Evolutionary conservation across 2,797 vertebrate genomes (phyloP), one percentile per base, ranked within the genome.

Genomic region (Anableps anableps): DNA sequence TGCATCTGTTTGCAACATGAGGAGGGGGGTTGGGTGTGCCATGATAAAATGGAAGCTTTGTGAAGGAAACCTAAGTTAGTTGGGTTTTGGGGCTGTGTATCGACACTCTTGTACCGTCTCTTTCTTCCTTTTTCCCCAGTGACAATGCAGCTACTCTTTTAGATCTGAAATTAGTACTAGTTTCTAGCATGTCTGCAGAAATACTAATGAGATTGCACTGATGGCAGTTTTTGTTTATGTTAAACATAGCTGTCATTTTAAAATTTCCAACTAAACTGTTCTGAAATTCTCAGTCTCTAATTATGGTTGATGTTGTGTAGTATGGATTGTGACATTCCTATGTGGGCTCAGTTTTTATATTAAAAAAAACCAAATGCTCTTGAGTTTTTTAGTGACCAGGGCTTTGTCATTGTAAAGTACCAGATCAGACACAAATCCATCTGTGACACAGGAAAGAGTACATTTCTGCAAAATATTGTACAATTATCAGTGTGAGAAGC

Each of bases 31-130:
- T 88, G 81, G 88, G 89, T 80, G 58, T 83, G 75, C 74, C 51
- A 51, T 47, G 84, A 76, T 88, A 88, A 92, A 94, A 93, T 88
- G 82, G 83, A 88, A 85, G 91, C 93, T 93, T 94, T 94, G 93
- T 95, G 78, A 83, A 86, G 82, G 88, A 86, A 94, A 92, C 90
- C 77, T 84, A 88, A 94, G 91, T 74, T 89, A 77, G 85, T 76
- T 82, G 73, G 72, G 58, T 89, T 91, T 90, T 77, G 80, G 75
- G 88, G 78, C 90, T 92, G 78, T 88, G 87, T 80, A 80, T 91
- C 92, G 90, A 88, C 88, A 90, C 73, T 78, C 80, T 53, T 85
- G 84, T 92, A 92, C 94, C 91, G 88, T 91, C 88, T 93, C 83
- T 92, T 93, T 82, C 78, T 81, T 43, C 38, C 66, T 26, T 70